phyloP scores from a whole-genome alignment of 2,113 vertebrate genomes.

The Cavia porcellus region DNA sequence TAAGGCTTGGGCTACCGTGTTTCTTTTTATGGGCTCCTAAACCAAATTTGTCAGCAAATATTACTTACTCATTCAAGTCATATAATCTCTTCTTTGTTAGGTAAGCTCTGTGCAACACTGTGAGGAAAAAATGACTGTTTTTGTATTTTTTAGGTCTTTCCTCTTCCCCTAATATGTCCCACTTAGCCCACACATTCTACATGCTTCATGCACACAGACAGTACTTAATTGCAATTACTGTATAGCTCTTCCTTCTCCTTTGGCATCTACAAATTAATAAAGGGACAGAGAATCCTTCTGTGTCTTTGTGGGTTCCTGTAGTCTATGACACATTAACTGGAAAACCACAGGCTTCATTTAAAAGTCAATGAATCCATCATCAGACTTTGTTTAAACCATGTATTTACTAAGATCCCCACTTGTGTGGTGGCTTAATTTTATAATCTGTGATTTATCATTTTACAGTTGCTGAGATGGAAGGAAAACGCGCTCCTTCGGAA shows the following conservation, averaged over 20 bases:
- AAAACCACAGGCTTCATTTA: constrained; percentile 66
- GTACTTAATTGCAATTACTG: background rate
- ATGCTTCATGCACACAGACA: background rate
- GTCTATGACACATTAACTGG: constrained; percentile 56
- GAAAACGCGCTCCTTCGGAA: constrained; percentile 54
- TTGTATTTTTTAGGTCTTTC: background rate
- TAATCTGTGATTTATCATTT: constrained; percentile 79
- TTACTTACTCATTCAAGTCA: background rate
- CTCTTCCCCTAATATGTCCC: background rate
- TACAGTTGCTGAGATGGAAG: constrained; percentile 75
- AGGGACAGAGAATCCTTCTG: background rate
- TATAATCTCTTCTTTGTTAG: background rate
- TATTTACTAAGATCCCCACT: constrained; percentile 71
- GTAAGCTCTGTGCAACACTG: background rate
- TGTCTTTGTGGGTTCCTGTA: background rate
- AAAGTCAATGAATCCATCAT: constrained; percentile 59
- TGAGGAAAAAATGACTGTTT: background rate
- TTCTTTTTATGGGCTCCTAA: constrained; percentile 35
- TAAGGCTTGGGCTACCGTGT: background rate
- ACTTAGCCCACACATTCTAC: background rate
- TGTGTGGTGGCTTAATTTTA: constrained; percentile 73
- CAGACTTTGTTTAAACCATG: constrained; percentile 16
- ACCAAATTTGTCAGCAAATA: background rate
- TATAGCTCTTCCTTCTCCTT: constrained; percentile 25
- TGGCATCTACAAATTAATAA: constrained; percentile 4